A percentile compares a stretch with the other conserved stretches of the same genome.
phyloP scores from a whole-genome alignment of 2,888 invertebrate genomes.

The Netelia inedita region DNA sequence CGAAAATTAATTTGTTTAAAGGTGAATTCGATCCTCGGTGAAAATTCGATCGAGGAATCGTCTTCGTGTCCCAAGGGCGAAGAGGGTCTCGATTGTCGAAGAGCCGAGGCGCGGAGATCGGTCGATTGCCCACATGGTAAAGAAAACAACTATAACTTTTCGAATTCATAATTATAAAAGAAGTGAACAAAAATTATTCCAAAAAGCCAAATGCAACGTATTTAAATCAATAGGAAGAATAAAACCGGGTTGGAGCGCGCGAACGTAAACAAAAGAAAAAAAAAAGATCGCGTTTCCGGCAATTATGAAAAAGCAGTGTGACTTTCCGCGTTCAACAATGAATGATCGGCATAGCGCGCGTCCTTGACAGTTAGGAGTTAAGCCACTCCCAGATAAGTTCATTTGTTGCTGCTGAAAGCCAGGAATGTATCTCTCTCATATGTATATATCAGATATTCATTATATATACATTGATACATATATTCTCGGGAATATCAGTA shows the following conservation, averaged over 20 bases:
- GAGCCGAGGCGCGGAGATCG: slow-evolving; percentile 83
- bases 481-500: no score
- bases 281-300: slow-evolving; percentile 65
- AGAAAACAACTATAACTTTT: slow-evolving; percentile 32
- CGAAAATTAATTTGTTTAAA: slow-evolving; percentile 64
- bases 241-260: slow-evolving; percentile 16
- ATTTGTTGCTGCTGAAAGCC: slow-evolving; percentile 60
- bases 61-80: slow-evolving; percentile 83
- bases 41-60: slow-evolving; percentile 79
- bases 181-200: slow-evolving; percentile 3
- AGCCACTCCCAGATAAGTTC: slow-evolving; percentile 70
- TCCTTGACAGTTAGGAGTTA: slow-evolving; percentile 67
- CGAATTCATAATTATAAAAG: neutral
- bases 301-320: slow-evolving; percentile 69
- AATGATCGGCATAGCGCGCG: slow-evolving; percentile 63
- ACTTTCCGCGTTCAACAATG: slow-evolving; percentile 72
- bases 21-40: slow-evolving; percentile 82
- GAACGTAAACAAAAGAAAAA: slow-evolving; percentile 36
- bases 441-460: slow-evolving; percentile 5
- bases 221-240: slow-evolving; percentile 3
- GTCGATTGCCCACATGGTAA: slow-evolving; percentile 84
- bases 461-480: slow-evolving; percentile 14
- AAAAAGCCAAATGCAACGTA: slow-evolving; percentile 9
- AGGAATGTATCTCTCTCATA: slow-evolving; percentile 53
- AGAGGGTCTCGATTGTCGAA: slow-evolving; percentile 83